Evolutionary conservation across 2,797 vertebrate species (phyloP), one percentile per base, ranked within the genome.

Genomic region (Manis pentadactyla): DNA sequence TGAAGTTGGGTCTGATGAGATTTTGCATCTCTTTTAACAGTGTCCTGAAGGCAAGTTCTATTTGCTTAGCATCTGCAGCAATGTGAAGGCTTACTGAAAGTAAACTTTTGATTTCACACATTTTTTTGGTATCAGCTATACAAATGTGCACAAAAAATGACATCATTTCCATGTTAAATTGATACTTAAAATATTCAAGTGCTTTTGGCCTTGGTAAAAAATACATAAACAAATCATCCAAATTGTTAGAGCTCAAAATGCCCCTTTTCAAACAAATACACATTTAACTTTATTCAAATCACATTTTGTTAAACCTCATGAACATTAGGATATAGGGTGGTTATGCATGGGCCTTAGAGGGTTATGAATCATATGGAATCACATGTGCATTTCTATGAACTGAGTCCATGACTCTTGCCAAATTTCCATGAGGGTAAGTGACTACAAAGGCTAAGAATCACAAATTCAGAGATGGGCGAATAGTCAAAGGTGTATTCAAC

Each of bases 81-180:
- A 39, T 39, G 8, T 27, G 79, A 89, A 79, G 25, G 14, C 66
- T 53, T 85, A 17, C 0, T 55, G 12, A 91, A 94, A 93, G 39
- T 29, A 73, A 51, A 53, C 13, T 73, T 91, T n/a, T 31, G 6
- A 19, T 19, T 88, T 75, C 34, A 66, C 13, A 69, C 29, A 81
- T 90, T 96, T 79, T 96, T 69, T 96, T 39, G 34, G 7, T 66
- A 63, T 64, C 71, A 79, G 59, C 34, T 79, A 71, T 84, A 91
- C 9, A 78, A 10, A 34, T n/a, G 51, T 25, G n/a, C 5, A 73
- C 18, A 69, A 21, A 81, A 61, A 89, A 83, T 93, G 29, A 31
- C 29, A 90, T 78, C 2, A 78, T 71, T 89, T 83, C 66, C 79
- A 94, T 87, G 5, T 61, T 89, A 94, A 93, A 77, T 0, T 79